Conservation (phyloP, 2,888 invertebrate species). For the Xiphydria camelus region DNA sequence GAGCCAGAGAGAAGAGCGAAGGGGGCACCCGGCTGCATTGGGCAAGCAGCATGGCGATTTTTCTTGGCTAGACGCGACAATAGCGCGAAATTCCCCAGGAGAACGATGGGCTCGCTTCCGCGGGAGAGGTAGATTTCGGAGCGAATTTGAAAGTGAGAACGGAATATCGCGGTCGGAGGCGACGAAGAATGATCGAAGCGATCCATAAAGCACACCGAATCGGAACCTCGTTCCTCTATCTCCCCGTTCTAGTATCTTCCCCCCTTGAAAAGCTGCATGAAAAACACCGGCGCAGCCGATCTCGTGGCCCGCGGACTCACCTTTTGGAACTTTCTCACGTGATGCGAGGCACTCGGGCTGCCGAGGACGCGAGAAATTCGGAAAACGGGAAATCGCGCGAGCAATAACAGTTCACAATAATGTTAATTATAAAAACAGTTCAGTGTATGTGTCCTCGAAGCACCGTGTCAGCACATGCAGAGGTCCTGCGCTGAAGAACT, state of each 20-base stretch:
- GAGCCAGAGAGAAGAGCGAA: constrained; percentile 32
- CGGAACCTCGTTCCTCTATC: constrained; percentile 9
- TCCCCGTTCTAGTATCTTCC: constrained; percentile 19
- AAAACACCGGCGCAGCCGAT: constrained; percentile 21
- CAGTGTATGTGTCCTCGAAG: constrained; percentile 38
- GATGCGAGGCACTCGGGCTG: constrained; percentile 22
- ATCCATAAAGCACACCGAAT: background rate
- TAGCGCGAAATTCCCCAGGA: constrained; percentile 16
- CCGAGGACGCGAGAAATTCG: constrained; percentile 22
- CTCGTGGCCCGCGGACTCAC: constrained; percentile 22
- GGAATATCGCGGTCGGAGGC: too few relatives aligned
- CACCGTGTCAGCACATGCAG: constrained; percentile 38
- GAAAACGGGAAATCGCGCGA: constrained; percentile 27
- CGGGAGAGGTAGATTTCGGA: too few relatives aligned
- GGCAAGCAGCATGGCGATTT: constrained; percentile 45
- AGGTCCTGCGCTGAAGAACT: constrained; percentile 36
- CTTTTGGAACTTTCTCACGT: constrained; percentile 22
- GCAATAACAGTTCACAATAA: constrained; percentile 37
- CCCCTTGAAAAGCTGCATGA: constrained; percentile 25
- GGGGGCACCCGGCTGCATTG: constrained; percentile 30
- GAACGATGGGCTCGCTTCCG: too few relatives aligned
- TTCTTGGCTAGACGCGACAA: constrained; percentile 24
- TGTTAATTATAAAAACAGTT: constrained; percentile 48
- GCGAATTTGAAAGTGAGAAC: too few relatives aligned
- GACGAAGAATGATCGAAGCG: too few relatives aligned